Conservation (phyloP, 2,113 vertebrate genomes). For the Melanostigma gelatinosum region DNA sequence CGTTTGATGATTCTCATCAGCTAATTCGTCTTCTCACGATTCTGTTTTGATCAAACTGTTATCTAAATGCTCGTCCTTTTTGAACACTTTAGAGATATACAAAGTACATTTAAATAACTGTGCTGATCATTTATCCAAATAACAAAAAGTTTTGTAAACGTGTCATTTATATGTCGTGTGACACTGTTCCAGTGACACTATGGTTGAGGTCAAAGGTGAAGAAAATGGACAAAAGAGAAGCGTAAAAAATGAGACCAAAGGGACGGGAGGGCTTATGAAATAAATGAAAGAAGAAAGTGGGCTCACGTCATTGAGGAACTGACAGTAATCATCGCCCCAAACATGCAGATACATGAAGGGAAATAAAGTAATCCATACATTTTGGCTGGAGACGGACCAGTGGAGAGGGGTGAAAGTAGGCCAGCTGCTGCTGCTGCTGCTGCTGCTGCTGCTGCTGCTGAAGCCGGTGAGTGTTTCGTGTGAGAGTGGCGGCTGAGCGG, state of each 20-base stretch:
- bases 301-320: constrained; percentile 3
- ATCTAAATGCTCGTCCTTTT: constrained; percentile 24
- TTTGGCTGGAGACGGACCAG: constrained; percentile 29
- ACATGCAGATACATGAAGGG: not conserved
- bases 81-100: not conserved
- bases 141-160: not conserved
- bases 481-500: constrained; percentile 54
- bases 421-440: constrained; percentile 55
- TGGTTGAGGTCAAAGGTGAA: constrained; percentile 43
- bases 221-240: not conserved
- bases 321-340: not conserved
- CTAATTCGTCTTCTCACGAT: constrained; percentile 33
- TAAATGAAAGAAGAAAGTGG: constrained; percentile 17
- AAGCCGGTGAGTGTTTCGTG: constrained; percentile 54
- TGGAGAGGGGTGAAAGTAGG: constrained; percentile 61
- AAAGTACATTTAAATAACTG: not conserved
- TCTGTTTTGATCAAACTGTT: constrained; percentile 3
- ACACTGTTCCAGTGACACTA: not conserved
- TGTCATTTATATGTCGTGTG: not conserved
- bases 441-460: constrained; percentile 35
- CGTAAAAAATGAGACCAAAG: not conserved
- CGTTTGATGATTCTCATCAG: constrained; percentile 58
- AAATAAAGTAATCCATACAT: constrained; percentile 35
- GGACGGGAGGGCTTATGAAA: not conserved
- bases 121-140: not conserved